phyloP scores from a whole-genome alignment of 2,797 vertebrate species.

The Amblyopsis hoosieri region DNA sequence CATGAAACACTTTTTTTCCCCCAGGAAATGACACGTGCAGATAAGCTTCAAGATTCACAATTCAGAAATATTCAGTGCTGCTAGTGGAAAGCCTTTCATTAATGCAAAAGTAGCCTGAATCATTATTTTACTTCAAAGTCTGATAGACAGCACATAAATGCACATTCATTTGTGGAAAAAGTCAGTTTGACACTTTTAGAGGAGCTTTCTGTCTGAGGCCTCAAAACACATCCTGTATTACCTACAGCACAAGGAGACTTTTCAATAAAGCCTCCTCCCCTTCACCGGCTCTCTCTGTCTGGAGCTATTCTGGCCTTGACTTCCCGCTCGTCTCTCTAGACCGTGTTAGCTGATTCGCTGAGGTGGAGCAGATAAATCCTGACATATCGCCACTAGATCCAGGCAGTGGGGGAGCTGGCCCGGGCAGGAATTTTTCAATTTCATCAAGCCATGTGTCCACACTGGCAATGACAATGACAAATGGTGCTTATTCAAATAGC shows the following conservation, averaged over 20 bases:
- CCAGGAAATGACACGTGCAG: no score
- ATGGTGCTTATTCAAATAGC: constrained; percentile 71
- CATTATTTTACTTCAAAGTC: neutral
- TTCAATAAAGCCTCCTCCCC: constrained; percentile 11
- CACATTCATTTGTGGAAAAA: neutral
- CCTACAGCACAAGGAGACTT: constrained; percentile 12
- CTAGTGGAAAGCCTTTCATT: no score
- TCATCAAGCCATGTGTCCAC: constrained; percentile 64
- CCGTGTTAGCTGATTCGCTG: constrained; percentile 59
- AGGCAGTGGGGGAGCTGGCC: constrained; percentile 40
- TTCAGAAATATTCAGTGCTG: no score
- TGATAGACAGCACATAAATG: no score
- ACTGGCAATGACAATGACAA: constrained; percentile 63
- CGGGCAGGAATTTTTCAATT: constrained; percentile 69
- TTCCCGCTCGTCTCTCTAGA: constrained; percentile 51
- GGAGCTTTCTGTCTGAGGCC: neutral
- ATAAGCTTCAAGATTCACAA: no score
- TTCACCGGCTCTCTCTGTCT: neutral
- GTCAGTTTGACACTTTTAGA: neutral
- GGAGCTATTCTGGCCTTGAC: constrained; percentile 45
- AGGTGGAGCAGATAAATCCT: constrained; percentile 71
- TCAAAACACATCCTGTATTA: constrained; percentile 10
- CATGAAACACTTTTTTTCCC: no score
- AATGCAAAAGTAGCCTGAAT: neutral
- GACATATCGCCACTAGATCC: constrained; percentile 65